A percentile compares a stretch with the other conserved stretches of the same genome.
Conservation (phyloP, 2,797 vertebrate genomes). For the Argentina silus region DNA sequence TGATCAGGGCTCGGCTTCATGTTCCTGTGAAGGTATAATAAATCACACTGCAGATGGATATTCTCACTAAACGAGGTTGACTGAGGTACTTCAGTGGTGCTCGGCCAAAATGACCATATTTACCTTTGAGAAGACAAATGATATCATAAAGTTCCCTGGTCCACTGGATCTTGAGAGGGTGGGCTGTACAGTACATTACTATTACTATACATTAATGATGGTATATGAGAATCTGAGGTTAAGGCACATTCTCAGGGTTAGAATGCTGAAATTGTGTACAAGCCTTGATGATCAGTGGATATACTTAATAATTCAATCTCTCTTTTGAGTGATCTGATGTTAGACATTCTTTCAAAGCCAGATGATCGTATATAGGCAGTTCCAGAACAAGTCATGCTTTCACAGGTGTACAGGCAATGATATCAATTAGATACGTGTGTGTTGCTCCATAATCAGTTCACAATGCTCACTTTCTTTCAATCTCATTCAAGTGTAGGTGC, state of each 20-base stretch:
- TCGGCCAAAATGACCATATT: neutral
- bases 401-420: neutral
- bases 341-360: neutral
- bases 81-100: neutral
- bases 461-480: too few species aligned
- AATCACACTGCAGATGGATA: neutral
- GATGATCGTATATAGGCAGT: neutral
- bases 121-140: neutral
- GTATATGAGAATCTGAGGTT: neutral
- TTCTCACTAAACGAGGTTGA: neutral
- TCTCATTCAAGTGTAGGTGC: neutral
- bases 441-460: neutral
- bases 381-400: neutral
- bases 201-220: neutral
- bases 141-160: slow-evolving; percentile 1
- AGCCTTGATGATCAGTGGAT: neutral
- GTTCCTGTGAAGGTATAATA: slow-evolving; percentile 6
- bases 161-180: neutral
- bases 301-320: too few species aligned
- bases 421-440: neutral
- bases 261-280: neutral
- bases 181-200: neutral
- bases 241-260: neutral
- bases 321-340: neutral
- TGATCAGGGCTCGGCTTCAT: neutral